These are phyloP conservation scores for Leptoteleia sp. DNA, from an alignment of 1,140 invertebrate species.

Conservation along the genomic window DNA sequence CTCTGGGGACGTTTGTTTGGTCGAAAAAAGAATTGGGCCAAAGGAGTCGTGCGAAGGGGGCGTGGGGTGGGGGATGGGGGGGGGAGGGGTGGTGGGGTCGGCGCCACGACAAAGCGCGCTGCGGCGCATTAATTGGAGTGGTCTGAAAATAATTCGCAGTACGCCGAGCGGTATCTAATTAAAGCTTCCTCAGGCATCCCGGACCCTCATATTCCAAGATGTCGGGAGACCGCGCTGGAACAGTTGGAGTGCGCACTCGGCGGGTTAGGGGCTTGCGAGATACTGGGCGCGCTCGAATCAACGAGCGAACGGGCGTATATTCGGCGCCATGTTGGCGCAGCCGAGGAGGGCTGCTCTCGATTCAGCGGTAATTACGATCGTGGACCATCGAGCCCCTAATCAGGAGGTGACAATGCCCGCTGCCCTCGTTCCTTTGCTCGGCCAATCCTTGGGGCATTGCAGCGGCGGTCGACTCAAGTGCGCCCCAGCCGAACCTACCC, in stretches of 20 bases:
- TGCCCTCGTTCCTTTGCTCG: slow-evolving; percentile 4
- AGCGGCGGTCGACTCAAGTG: slow-evolving; percentile 44
- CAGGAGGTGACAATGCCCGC: slow-evolving; percentile 59
- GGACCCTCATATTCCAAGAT: slow-evolving; percentile 50
- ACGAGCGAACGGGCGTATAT: slow-evolving; percentile 20
- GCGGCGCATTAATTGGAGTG: slow-evolving; percentile 57
- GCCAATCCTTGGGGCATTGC: slow-evolving; percentile 42
- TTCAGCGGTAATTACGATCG: slow-evolving; percentile 58
- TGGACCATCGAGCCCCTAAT: slow-evolving; percentile 61
- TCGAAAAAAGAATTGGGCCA: no score
- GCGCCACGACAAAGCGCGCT: slow-evolving; percentile 37
- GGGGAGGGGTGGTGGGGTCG: slow-evolving; percentile 1
- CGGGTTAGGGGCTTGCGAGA: slow-evolving; percentile 36
- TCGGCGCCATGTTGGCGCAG: slow-evolving; percentile 25
- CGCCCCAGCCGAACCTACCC: slow-evolving; percentile 21
- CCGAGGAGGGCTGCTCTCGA: slow-evolving; percentile 35
- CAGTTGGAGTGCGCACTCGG: slow-evolving; percentile 44
- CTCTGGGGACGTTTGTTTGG: no score
- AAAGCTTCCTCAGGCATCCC: slow-evolving; percentile 31
- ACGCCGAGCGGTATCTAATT: slow-evolving; percentile 56
- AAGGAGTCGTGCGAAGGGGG: neutral
- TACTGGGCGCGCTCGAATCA: slow-evolving; percentile 24
- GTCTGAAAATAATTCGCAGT: slow-evolving; percentile 51
- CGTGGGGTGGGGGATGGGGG: slow-evolving; percentile 8
- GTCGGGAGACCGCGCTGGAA: slow-evolving; percentile 36